These are phyloP conservation scores for Caenorhabditis imperialis DNA, from an alignment of 2,888 invertebrate species.

Conservation along the genomic window DNA sequence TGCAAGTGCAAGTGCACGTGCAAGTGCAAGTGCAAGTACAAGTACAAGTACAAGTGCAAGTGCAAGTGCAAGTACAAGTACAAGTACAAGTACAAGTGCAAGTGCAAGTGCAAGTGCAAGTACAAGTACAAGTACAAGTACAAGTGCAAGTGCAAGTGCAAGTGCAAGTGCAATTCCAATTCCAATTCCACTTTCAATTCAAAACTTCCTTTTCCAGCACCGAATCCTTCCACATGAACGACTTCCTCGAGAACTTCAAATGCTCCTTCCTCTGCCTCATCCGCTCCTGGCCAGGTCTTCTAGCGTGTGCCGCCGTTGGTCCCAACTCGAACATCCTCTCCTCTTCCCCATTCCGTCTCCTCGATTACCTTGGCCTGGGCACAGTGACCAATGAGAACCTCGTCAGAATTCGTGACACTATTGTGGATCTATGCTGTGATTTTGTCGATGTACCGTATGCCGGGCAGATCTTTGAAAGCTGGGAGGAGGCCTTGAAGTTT, in stretches of 20 bases:
- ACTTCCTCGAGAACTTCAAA: constrained; percentile 59
- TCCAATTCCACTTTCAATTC: neutral
- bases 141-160: too few species aligned
- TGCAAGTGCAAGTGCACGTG: too few species aligned
- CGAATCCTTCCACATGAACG: constrained; percentile 44
- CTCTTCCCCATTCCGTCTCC: constrained; percentile 68
- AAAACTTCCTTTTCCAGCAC: constrained; percentile 29
- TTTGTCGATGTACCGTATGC: constrained; percentile 73
- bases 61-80: too few species aligned
- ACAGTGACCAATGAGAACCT: constrained; percentile 64
- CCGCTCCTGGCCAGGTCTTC: constrained; percentile 82
- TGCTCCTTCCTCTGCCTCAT: constrained; percentile 62
- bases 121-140: too few species aligned
- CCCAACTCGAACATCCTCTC: constrained; percentile 56
- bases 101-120: too few species aligned
- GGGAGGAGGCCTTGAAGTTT: constrained; percentile 70
- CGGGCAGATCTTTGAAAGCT: constrained; percentile 62
- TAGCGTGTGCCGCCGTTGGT: constrained; percentile 80
- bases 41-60: too few species aligned
- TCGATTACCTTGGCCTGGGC: constrained; percentile 69
- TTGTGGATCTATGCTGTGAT: constrained; percentile 72
- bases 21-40: too few species aligned
- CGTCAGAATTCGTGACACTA: constrained; percentile 65
- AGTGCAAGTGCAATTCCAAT: too few species aligned
- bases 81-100: too few species aligned